Evolutionary conservation across 1,140 invertebrate species (phyloP).

Genomic region (Caenorhabditis latens): DNA sequence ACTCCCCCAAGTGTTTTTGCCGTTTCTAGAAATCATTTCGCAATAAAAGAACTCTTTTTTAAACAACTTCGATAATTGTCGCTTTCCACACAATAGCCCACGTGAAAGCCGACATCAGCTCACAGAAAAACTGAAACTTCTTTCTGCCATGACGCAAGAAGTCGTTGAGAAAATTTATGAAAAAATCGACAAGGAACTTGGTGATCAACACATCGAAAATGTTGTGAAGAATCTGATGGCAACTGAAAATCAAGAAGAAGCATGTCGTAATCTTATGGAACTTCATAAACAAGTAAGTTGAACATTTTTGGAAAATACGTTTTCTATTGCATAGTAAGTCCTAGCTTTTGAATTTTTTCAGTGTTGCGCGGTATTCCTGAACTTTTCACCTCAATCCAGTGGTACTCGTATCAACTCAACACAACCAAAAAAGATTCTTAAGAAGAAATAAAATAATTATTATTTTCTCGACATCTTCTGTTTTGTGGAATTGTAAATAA

Average conservation of each 20-base stretch:
- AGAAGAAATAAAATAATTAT: background rate
- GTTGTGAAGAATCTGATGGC: slow-evolving; percentile 35
- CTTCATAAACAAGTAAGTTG: slow-evolving; percentile 6
- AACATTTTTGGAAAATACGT: background rate
- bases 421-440: background rate
- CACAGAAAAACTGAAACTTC: background rate
- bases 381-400: background rate
- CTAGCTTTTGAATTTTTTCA: background rate
- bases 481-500: background rate
- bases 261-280: background rate
- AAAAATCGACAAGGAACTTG: slow-evolving; percentile 49
- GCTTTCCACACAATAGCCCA: background rate
- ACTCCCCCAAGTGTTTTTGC: background rate
- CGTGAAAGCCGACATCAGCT: background rate
- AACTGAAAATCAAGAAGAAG: slow-evolving; percentile 5
- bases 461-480: no score
- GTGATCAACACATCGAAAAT: background rate
- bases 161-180: slow-evolving; percentile 29
- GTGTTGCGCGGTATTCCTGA: slow-evolving; percentile 20
- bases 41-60: slow-evolving; percentile 12
- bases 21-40: background rate
- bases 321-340: background rate
- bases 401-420: background rate
- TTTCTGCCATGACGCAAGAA: slow-evolving; percentile 6
- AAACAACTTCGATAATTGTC: background rate